These are phyloP conservation scores for Zoanthus sansibaricus DNA, from an alignment of 92 coral and sea anemone species.

Conservation along the genomic window DNA sequence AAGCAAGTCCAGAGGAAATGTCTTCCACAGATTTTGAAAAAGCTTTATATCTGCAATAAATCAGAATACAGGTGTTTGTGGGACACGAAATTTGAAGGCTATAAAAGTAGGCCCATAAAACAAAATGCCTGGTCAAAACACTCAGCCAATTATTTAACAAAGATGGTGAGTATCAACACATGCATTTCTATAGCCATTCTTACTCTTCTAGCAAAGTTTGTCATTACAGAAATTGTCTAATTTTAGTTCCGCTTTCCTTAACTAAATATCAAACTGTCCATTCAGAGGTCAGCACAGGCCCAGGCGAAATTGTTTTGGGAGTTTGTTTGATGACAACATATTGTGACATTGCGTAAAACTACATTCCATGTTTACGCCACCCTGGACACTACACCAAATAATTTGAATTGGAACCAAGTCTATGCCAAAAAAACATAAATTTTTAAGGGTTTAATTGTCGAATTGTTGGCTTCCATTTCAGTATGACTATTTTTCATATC, in stretches of 20 bases:
- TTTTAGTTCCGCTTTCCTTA: neutral
- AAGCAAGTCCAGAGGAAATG: constrained; percentile 8
- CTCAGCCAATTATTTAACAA: constrained; percentile 11
- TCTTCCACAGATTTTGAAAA: constrained; percentile 6
- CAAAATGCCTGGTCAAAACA: constrained; percentile 40
- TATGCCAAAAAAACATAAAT: neutral
- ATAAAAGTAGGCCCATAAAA: constrained; percentile 50
- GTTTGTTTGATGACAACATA: neutral
- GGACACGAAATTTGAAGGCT: constrained; percentile 39
- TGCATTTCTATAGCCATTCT: constrained; percentile 13
- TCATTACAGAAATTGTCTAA: neutral
- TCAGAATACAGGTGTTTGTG: constrained; percentile 45
- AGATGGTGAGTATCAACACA: constrained; percentile 41
- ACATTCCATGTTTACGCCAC: constrained; percentile 20
- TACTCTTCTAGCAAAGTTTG: neutral
- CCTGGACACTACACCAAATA: constrained; percentile 8
- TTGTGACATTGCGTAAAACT: neutral
- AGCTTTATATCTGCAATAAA: constrained; percentile 32
- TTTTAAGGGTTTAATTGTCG: constrained; percentile 11
- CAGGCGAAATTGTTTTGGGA: constrained; percentile 18
- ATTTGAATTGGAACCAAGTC: constrained; percentile 3
- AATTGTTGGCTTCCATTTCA: constrained; percentile 19
- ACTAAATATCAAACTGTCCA: constrained; percentile 7
- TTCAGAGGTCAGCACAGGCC: constrained; percentile 9
- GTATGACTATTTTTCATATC: neutral